Base-by-base conservation (phyloP, 1,140 invertebrate genomes). In the Eumaeus atala region DNA sequence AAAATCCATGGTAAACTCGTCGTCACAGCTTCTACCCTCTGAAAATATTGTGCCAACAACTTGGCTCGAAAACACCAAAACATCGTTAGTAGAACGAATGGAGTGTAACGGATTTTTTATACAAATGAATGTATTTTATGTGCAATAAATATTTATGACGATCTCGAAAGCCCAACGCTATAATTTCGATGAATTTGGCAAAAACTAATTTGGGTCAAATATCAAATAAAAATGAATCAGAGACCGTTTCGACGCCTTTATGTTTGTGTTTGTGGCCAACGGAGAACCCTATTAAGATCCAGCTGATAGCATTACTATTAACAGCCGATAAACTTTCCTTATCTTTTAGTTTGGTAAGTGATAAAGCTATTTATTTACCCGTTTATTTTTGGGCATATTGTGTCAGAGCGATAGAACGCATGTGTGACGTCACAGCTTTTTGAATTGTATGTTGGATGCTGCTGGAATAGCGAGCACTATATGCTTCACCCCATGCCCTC, bases 121-220 rank as follows among this genome's bases (percentile, higher is more conserved):
- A 44, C 40, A 44, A 44, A 44, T 44, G 40, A 44, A 14, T 16
- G 17, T 44, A 44, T 44, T 44, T 44, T 18, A 44, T 44, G 40
- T 14, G 40, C 40, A 16, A 44, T 44, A 44, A 44, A 42, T 42
- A 42, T 42, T 42, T 42, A 42, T 42, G 40, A 42, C 12, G 14
- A 16, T 7, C 40, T 44, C 40, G 16, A 44, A 18, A 44, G 14
- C 40, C 8, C 40, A 14, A 9, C 40, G 40, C 14, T 44, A 14
- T 44, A 44, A 44, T 44, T 44, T 44, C 40, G 40, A 44, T 44
- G 40, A 44, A 44, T 18, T 44, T 44, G 14, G 40, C 40, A 44
- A 16, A 44, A 44, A 44, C 40, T 44, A 44, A 44, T 44, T 44
- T 44, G 10, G 40, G 40, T 44, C 40, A 44, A 44, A 44, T 40